These are phyloP conservation scores for Zeugodacus cucurbitae DNA, from an alignment of 1,140 invertebrate genomes.

Conservation along the genomic window DNA sequence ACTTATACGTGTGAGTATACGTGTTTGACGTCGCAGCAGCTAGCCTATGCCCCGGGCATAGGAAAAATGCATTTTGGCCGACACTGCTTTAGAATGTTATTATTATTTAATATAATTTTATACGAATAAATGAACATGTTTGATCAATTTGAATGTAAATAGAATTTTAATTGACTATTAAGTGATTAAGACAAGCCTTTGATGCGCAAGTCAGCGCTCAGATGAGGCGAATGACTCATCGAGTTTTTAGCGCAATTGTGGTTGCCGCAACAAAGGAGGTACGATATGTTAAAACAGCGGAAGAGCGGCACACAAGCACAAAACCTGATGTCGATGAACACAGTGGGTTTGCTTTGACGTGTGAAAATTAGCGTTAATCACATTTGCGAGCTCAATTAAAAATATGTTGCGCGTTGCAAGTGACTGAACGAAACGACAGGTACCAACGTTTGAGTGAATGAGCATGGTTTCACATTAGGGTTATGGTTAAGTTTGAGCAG, in stretches of 20 bases:
- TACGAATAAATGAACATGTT: neutral
- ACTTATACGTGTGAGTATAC: neutral
- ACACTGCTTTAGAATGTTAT: neutral
- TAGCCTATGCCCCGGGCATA: too few relatives aligned
- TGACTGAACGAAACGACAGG: neutral
- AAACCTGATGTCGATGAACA: neutral
- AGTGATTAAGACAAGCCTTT: constrained; percentile 13
- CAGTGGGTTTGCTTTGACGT: neutral
- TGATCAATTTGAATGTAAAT: neutral
- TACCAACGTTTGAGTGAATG: too few relatives aligned
- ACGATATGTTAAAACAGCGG: neutral
- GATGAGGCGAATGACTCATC: neutral
- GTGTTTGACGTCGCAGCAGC: too few relatives aligned
- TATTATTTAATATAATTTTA: too few relatives aligned
- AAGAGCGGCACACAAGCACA: neutral
- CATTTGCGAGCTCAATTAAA: neutral
- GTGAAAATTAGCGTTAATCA: constrained; percentile 3
- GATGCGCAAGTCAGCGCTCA: neutral
- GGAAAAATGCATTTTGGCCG: too few relatives aligned
- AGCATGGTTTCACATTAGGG: too few relatives aligned
- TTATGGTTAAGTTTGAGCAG: too few relatives aligned
- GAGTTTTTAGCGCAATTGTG: neutral
- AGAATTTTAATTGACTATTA: constrained; percentile 40
- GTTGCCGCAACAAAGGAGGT: neutral
- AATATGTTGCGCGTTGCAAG: neutral